Percentiles rank a stretch among this genome's conserved stretches.
phyloP scores from a whole-genome alignment of 2,888 invertebrate genomes.

The Parnassius smintheus region DNA sequence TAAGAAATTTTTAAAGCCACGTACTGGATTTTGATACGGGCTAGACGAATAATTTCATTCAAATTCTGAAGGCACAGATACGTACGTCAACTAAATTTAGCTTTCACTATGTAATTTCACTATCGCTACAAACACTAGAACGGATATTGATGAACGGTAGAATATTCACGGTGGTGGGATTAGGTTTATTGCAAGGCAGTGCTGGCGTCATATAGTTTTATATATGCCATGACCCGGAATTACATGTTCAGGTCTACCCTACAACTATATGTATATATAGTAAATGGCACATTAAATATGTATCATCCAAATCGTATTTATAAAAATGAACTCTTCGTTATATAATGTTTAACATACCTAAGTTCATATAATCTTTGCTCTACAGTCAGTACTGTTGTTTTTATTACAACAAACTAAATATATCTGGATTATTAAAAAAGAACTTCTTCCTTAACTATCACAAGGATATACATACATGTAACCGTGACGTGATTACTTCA shows the following conservation, averaged over 20 bases:
- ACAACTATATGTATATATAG: slow-evolving; percentile 57
- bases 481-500: slow-evolving; percentile 10
- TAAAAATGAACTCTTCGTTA: slow-evolving; percentile 37
- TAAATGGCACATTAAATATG: slow-evolving; percentile 73
- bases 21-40: no score
- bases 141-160: no score
- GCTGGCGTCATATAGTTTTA: slow-evolving; percentile 2
- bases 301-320: slow-evolving; percentile 57
- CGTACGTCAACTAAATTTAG: no score
- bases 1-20: no score
- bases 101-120: no score
- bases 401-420: slow-evolving; percentile 51
- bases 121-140: no score
- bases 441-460: background rate
- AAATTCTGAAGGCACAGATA: no score
- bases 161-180: background rate
- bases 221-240: background rate
- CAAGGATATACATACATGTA: slow-evolving; percentile 10
- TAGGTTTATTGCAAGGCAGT: background rate
- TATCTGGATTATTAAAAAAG: slow-evolving; percentile 28
- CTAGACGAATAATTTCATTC: no score
- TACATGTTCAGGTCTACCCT: slow-evolving; percentile 42
- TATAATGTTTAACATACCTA: slow-evolving; percentile 30
- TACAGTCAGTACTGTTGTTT: slow-evolving; percentile 73
- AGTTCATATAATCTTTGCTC: slow-evolving; percentile 66